A percentile compares a stretch with the other conserved stretches of the same genome.
Conservation (phyloP, 2,113 vertebrate genomes). For the Benitochromis conjunctus region DNA sequence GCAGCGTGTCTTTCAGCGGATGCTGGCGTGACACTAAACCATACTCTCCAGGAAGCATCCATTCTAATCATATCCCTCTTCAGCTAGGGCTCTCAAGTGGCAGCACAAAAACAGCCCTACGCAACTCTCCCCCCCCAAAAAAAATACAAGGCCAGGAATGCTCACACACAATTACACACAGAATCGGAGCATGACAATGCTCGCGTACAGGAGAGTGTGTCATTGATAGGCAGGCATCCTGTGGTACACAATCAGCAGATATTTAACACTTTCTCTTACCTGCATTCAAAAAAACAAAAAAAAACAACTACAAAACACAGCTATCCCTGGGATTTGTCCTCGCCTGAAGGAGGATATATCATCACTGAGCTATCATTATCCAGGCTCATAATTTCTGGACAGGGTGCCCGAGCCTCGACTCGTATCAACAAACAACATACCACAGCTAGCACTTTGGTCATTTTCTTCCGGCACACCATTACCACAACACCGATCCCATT, state of each 20-base stretch:
- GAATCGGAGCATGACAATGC: background rate
- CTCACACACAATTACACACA: background rate
- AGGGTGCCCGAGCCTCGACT: background rate
- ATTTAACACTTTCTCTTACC: background rate
- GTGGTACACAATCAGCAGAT: background rate
- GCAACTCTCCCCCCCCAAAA: background rate
- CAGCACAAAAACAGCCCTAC: slow-evolving; percentile 14
- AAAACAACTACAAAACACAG: background rate
- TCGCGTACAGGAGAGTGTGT: background rate
- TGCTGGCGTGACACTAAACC: slow-evolving; percentile 41
- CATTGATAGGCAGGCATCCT: background rate
- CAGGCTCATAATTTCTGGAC: background rate
- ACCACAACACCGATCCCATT: background rate
- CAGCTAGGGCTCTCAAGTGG: background rate
- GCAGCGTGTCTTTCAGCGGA: slow-evolving; percentile 54
- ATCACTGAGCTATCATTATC: slow-evolving; percentile 21
- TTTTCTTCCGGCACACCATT: background rate
- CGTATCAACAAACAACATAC: background rate
- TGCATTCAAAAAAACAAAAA: background rate
- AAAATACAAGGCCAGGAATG: background rate
- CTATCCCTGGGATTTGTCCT: background rate
- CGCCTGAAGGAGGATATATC: slow-evolving; percentile 22
- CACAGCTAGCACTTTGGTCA: background rate
- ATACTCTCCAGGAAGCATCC: slow-evolving; percentile 47
- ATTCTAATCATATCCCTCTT: slow-evolving; percentile 50